phyloP scores from a whole-genome alignment of 2,113 vertebrate species.

The Athene noctua region DNA sequence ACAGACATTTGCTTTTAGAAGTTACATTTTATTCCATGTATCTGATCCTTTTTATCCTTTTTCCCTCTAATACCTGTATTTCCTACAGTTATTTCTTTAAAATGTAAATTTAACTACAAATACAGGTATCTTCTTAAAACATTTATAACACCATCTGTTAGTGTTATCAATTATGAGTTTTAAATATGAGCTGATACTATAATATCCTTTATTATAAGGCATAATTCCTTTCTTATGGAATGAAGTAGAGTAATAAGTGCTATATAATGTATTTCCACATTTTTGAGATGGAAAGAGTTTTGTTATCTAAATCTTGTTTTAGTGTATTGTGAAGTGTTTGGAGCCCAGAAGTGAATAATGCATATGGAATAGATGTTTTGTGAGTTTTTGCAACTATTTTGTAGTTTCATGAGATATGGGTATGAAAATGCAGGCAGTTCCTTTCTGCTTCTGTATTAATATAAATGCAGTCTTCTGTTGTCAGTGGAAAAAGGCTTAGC shows the following conservation, averaged over 20 bases:
- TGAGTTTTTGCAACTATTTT: background rate
- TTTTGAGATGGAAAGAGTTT: background rate
- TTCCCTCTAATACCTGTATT: background rate
- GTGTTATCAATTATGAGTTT: background rate
- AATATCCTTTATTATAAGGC: background rate
- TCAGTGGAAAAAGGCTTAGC: background rate
- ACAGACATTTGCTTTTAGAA: background rate
- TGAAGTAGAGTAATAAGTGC: background rate
- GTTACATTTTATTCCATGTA: background rate
- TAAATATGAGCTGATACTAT: background rate
- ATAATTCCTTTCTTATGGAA: background rate
- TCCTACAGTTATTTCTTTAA: background rate
- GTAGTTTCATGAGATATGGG: background rate
- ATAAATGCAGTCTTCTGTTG: background rate
- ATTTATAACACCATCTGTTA: background rate
- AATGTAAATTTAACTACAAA: background rate
- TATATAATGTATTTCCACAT: background rate
- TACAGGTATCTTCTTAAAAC: background rate
- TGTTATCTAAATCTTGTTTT: background rate
- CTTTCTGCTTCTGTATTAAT: background rate
- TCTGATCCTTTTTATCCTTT: background rate
- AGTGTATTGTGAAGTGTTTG: background rate
- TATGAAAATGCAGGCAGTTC: background rate
- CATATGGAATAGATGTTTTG: background rate
- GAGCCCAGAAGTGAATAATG: background rate